A percentile compares a stretch with the other conserved stretches of the same genome.
These are phyloP conservation scores for Pollenia griseotomentosa DNA, from an alignment of 2,888 invertebrate species.

Conservation along the genomic window DNA sequence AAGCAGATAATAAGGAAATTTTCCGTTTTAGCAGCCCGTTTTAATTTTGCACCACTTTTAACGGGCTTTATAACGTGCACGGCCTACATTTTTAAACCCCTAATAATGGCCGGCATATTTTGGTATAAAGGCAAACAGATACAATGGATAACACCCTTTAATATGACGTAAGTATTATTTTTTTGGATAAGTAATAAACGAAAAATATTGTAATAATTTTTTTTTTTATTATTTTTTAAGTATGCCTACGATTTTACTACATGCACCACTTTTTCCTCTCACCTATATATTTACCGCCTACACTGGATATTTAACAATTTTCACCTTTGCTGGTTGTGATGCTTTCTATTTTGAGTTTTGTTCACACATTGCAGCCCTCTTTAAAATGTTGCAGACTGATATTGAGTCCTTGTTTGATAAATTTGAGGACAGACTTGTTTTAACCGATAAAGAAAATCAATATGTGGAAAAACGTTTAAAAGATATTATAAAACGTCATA, in stretches of 20 bases:
- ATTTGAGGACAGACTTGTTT: constrained; percentile 53
- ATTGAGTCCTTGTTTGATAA: constrained; percentile 72
- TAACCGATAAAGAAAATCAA: constrained; percentile 52
- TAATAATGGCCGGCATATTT: constrained; percentile 75
- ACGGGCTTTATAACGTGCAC: constrained; percentile 77
- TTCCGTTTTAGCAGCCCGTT: constrained; percentile 75
- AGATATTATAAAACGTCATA: constrained; percentile 76
- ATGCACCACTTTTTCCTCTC: constrained; percentile 74
- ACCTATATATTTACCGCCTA: constrained; percentile 79
- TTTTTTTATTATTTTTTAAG: constrained; percentile 66
- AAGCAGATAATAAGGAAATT: constrained; percentile 66
- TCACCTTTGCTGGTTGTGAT: constrained; percentile 80
- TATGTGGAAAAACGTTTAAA: constrained; percentile 74
- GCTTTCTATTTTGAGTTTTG: constrained; percentile 81
- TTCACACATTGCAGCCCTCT: constrained; percentile 74
- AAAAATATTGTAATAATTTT: not conserved
- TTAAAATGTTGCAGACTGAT: constrained; percentile 76
- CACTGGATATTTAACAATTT: constrained; percentile 79
- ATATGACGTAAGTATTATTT: constrained; percentile 79
- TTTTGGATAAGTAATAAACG: not conserved
- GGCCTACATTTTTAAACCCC: constrained; percentile 77
- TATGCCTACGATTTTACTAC: constrained; percentile 76
- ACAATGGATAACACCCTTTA: constrained; percentile 78
- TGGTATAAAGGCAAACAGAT: constrained; percentile 70
- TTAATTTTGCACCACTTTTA: constrained; percentile 79